phyloP scores from a whole-genome alignment of 2,113 vertebrate species.

The Chascanopsetta lugubris region DNA sequence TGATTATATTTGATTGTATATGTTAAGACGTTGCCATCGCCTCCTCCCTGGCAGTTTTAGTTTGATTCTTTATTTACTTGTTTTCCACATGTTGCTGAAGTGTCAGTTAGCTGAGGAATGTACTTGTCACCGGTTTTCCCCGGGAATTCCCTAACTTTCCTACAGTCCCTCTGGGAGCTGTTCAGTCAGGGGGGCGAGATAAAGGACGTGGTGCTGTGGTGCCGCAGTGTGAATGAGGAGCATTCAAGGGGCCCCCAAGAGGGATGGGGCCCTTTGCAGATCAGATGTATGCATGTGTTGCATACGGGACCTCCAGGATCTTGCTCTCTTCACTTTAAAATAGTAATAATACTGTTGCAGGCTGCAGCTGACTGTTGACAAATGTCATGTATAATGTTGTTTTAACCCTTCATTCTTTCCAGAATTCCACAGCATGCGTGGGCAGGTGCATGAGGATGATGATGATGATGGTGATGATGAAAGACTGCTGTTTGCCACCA shows the following conservation, averaged over 20 bases:
- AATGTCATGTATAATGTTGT: too few relatives aligned
- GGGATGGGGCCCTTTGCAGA: slow-evolving; percentile 34
- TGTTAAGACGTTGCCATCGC: too few relatives aligned
- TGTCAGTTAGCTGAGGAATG: background rate
- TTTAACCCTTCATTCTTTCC: background rate
- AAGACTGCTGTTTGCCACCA: slow-evolving; percentile 56
- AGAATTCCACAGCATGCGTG: background rate
- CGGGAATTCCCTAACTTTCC: background rate
- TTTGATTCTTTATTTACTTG: too few relatives aligned
- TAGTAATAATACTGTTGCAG: background rate
- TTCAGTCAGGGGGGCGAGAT: slow-evolving; percentile 5
- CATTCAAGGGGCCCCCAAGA: slow-evolving; percentile 33
- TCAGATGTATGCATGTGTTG: slow-evolving; percentile 13
- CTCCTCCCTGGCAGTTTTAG: too few relatives aligned
- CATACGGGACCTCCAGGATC: background rate
- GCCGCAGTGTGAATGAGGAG: slow-evolving; percentile 44
- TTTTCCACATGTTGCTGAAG: too few relatives aligned
- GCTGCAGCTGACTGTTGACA: background rate
- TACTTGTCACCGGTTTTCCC: background rate
- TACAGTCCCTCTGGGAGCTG: slow-evolving; percentile 15
- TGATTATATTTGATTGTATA: background rate
- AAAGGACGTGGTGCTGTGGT: background rate
- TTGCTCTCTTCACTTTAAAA: background rate
- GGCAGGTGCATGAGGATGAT: background rate
- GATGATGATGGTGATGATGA: too few relatives aligned